These are phyloP conservation scores for Ptychadena robeensis DNA, from an alignment of 2,797 vertebrate species.

Conservation along the genomic window DNA sequence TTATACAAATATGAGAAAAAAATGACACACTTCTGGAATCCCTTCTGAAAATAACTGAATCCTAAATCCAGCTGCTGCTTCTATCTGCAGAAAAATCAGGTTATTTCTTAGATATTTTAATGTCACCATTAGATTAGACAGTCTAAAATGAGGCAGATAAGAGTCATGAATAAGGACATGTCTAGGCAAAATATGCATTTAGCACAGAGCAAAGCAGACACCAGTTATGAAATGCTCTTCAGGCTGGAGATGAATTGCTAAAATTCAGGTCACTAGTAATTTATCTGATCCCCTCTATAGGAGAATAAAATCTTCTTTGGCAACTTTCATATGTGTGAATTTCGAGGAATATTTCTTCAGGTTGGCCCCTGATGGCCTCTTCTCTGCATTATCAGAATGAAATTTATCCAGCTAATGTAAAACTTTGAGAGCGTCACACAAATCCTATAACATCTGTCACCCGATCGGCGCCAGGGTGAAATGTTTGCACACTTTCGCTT, in stretches of 20 bases:
- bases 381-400: constrained; percentile 57
- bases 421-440: constrained; percentile 54
- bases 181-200: constrained; percentile 41
- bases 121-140: constrained; percentile 46
- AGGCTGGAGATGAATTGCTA: constrained; percentile 50
- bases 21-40: not conserved
- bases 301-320: constrained; percentile 36
- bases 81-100: not conserved
- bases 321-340: constrained; percentile 53
- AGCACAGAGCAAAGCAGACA: not conserved
- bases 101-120: constrained; percentile 56
- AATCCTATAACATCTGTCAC: constrained; percentile 50
- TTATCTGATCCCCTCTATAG: constrained; percentile 30
- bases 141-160: constrained; percentile 43
- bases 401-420: constrained; percentile 60
- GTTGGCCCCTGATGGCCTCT: constrained; percentile 41
- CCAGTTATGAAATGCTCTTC: constrained; percentile 26
- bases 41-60: not conserved
- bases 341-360: constrained; percentile 50
- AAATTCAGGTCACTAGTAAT: constrained; percentile 59
- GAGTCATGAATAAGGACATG: constrained; percentile 54
- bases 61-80: not conserved
- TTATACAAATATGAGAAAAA: not conserved
- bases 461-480: constrained; percentile 29
- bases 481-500: constrained; percentile 45